A percentile compares a stretch with the other conserved stretches of the same genome.
Conservation (phyloP, 92 coral and sea anemone species). For the Plumapathes pennacea region DNA sequence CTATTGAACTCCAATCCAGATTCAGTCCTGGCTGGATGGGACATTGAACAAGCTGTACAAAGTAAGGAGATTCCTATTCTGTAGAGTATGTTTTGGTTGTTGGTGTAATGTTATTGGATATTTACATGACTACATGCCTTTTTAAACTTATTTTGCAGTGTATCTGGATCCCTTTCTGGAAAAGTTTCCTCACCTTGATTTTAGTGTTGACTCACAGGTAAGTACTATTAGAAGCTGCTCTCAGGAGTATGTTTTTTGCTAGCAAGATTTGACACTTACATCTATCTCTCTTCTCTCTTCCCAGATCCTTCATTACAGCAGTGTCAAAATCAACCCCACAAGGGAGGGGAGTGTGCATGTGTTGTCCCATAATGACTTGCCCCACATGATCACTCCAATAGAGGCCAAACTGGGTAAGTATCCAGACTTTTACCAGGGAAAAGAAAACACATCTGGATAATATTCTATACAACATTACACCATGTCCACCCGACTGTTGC, state of each 20-base stretch:
- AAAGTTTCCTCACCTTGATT: slow-evolving; percentile 72
- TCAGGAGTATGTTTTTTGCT: neutral
- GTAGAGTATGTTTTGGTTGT: neutral
- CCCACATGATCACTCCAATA: slow-evolving; percentile 92
- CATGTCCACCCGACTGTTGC: no score
- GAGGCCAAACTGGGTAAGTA: slow-evolving; percentile 88
- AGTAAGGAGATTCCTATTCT: slow-evolving; percentile 42
- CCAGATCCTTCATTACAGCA: slow-evolving; percentile 83
- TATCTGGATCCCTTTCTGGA: slow-evolving; percentile 76
- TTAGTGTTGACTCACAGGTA: slow-evolving; percentile 90
- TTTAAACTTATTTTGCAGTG: slow-evolving; percentile 4
- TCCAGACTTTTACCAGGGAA: no score
- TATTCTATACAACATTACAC: no score
- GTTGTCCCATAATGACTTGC: slow-evolving; percentile 65
- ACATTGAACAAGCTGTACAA: slow-evolving; percentile 72
- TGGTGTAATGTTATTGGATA: no score
- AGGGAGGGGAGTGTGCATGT: slow-evolving; percentile 44
- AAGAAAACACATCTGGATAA: no score
- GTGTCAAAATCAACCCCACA: slow-evolving; percentile 59
- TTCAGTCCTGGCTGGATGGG: slow-evolving; percentile 78
- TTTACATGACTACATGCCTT: neutral
- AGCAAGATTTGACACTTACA: neutral
- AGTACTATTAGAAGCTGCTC: neutral
- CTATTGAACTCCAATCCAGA: slow-evolving; percentile 81
- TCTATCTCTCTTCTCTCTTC: neutral